Base-by-base conservation (phyloP, 2,113 vertebrate genomes). In the Anseranas semipalmata region DNA sequence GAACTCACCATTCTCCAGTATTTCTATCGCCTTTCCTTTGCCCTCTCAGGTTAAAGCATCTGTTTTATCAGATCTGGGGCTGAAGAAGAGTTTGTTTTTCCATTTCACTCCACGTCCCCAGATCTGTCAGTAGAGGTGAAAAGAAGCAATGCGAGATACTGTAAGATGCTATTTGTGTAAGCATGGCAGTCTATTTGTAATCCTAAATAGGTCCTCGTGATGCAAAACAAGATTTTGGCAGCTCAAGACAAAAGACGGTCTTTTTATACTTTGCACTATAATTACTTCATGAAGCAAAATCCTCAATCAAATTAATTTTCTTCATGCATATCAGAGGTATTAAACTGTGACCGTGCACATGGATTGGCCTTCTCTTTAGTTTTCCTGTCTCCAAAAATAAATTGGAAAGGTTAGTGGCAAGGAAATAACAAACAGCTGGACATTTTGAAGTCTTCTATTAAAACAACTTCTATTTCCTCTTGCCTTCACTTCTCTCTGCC, bases 281-380 rank as follows among this genome's bases (percentile, higher is more conserved):
- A 93, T 98, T 97, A 93, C 86, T 93, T 97, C 68, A 87, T 88
- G 89, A 96, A 97, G 94, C 70, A 92, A 95, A 95, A 95, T 83
- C 84, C 85, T 91, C 81, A 80, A 87, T 96, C 77, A 67, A 89
- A 94, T 96, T 58, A 17, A 66, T 97, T 94, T 95, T 91, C 83
- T 94, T 58, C 82, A 73, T 66, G 55, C 82, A 20, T 90, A 65
- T 97, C 91, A 85, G 9, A 67, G 68, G 83, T 96, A 82, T 80
- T 79, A 89, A 94, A 83, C 68, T 77, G 28, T 12, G 82, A 82
- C 63, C 50, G 59, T 65, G 65, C 72, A 30, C 85, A 30, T 19
- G 50, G 81, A 72, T 41, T 12, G 15, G 72, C 67, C 60, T 92
- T 67, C 65, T 68, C 45, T 81, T 74, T 80, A 59, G 50, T 77